Percentiles rank a stretch among this genome's conserved stretches.
Conservation (phyloP, 2,797 vertebrate genomes). For the Alfaro cultratus region DNA sequence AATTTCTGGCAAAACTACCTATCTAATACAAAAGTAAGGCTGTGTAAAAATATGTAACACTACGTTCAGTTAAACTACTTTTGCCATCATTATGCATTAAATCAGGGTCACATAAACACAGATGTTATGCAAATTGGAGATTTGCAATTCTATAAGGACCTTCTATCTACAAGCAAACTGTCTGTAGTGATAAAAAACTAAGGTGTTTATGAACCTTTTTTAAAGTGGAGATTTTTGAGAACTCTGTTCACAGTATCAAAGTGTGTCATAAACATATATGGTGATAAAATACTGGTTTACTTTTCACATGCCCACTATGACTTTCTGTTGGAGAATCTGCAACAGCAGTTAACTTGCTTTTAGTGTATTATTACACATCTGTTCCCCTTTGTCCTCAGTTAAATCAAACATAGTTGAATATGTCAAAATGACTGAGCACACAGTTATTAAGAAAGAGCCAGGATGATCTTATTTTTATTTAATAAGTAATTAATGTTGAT, state of each 20-base stretch:
- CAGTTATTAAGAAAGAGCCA: not conserved
- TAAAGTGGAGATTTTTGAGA: not conserved
- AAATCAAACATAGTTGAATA: not conserved
- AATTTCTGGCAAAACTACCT: not conserved
- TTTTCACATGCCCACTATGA: not conserved
- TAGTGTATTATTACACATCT: not conserved
- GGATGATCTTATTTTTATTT: not conserved
- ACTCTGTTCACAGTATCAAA: not conserved
- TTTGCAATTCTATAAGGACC: not conserved
- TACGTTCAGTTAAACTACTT: not conserved
- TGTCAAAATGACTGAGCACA: not conserved
- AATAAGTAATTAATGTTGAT: not conserved
- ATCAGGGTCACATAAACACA: not conserved
- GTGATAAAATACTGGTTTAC: not conserved
- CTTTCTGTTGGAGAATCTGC: not conserved
- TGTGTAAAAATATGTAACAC: not conserved
- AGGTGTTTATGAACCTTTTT: not conserved
- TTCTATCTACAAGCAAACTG: not conserved
- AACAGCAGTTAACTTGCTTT: not conserved
- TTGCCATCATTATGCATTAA: not conserved
- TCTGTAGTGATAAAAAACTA: not conserved
- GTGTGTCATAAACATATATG: not conserved
- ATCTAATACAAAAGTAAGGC: not conserved
- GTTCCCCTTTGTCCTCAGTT: not conserved
- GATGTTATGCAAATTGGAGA: not conserved